A percentile compares a stretch with the other conserved stretches of the same genome.
phyloP scores from a whole-genome alignment of 2,113 vertebrate species.

The Pelobates fuscus region DNA sequence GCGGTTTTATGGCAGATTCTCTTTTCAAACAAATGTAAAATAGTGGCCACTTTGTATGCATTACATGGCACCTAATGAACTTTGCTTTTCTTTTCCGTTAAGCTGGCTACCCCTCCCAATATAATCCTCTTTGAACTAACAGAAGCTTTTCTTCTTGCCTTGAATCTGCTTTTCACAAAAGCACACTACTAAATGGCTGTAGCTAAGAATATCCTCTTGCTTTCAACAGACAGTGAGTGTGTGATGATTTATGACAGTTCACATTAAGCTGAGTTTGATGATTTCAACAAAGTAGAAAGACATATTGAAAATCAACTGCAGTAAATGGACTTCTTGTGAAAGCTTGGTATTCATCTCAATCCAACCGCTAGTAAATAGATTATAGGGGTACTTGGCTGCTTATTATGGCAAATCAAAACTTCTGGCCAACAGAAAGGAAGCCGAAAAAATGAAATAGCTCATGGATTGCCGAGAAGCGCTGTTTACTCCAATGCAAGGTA shows the following conservation, averaged over 20 bases:
- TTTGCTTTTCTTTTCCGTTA: constrained; percentile 24
- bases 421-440: constrained; percentile 1
- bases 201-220: constrained; percentile 15
- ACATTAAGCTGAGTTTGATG: constrained; percentile 31
- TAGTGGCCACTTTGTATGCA: background rate
- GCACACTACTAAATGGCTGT: constrained; percentile 1
- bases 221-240: constrained; percentile 40
- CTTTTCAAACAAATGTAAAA: background rate
- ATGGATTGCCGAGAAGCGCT: background rate
- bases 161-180: constrained; percentile 15
- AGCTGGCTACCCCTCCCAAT: constrained; percentile 7
- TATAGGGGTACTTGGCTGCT: constrained; percentile 45
- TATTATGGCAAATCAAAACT: constrained; percentile 27
- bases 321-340: constrained; percentile 38
- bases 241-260: constrained; percentile 47
- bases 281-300: constrained; percentile 42
- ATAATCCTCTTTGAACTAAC: constrained; percentile 41
- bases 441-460: background rate
- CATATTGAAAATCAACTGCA: constrained; percentile 36
- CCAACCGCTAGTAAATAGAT: constrained; percentile 50
- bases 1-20: no score
- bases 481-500: no score
- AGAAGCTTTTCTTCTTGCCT: constrained; percentile 32
- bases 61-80: constrained; percentile 20
- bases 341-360: constrained; percentile 41